Conservation (phyloP, 1,140 invertebrate species). For the Ceratosolen fusciceps region DNA sequence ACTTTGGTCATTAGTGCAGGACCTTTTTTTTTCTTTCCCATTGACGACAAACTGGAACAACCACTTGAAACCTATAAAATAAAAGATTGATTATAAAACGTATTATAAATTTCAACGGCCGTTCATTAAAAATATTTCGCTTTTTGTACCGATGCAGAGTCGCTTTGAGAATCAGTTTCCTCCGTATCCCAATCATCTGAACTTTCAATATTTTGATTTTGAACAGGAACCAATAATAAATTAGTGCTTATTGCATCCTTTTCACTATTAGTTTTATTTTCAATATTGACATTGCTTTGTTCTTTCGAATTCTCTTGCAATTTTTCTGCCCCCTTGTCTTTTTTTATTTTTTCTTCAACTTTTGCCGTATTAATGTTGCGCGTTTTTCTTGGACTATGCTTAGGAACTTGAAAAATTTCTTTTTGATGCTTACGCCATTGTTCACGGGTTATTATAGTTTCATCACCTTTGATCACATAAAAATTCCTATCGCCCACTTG, state of each 20-base stretch:
- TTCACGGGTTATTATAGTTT: slow-evolving; percentile 73
- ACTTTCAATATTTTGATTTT: slow-evolving; percentile 62
- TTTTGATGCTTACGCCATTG: slow-evolving; percentile 74
- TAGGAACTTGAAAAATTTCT: slow-evolving; percentile 68
- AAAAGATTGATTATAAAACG: slow-evolving; percentile 7
- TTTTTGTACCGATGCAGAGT: slow-evolving; percentile 62
- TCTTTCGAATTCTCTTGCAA: slow-evolving; percentile 53
- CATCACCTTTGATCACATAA: slow-evolving; percentile 76
- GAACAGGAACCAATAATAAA: slow-evolving; percentile 53
- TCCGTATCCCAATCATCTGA: slow-evolving; percentile 72
- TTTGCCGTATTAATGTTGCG: slow-evolving; percentile 57
- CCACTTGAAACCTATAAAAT: slow-evolving; percentile 65
- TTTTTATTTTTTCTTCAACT: slow-evolving; percentile 58
- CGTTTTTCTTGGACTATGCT: slow-evolving; percentile 65
- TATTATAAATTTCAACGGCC: not conserved
- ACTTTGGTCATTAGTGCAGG: slow-evolving; percentile 75
- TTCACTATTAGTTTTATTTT: slow-evolving; percentile 54
- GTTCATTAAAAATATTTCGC: slow-evolving; percentile 24
- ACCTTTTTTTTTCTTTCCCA: slow-evolving; percentile 72
- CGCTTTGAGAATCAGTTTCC: slow-evolving; percentile 67
- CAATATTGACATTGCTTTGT: slow-evolving; percentile 48
- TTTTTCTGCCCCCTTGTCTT: slow-evolving; percentile 50
- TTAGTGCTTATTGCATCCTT: slow-evolving; percentile 57
- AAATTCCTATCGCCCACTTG: slow-evolving; percentile 89
- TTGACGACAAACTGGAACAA: slow-evolving; percentile 68